Percentiles rank a stretch among this genome's conserved stretches.
These are phyloP conservation scores for Cheilosia soror DNA, from an alignment of 2,888 invertebrate genomes.

Conservation along the genomic window DNA sequence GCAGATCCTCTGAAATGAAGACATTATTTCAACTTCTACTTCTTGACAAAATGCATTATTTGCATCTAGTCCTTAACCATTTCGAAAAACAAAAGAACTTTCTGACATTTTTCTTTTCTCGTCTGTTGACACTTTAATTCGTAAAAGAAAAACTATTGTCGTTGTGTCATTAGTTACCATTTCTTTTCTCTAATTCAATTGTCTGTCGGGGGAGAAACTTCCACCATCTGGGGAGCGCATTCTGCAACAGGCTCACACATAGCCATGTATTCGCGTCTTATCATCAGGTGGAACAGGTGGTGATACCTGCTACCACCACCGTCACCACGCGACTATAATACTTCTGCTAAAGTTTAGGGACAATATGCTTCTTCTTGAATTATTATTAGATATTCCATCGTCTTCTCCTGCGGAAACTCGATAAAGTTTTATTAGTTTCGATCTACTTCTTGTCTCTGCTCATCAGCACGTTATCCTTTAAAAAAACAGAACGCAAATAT, in stretches of 20 bases:
- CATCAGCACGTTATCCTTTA: slow-evolving; percentile 69
- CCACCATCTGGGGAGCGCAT: slow-evolving; percentile 46
- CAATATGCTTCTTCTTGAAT: slow-evolving; percentile 61
- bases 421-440: slow-evolving; percentile 75
- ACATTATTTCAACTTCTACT: slow-evolving; percentile 33
- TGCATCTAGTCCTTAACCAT: slow-evolving; percentile 12
- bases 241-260: slow-evolving; percentile 51
- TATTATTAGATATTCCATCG: slow-evolving; percentile 69
- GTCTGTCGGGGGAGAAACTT: slow-evolving; percentile 31
- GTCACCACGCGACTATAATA: not conserved
- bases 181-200: slow-evolving; percentile 63
- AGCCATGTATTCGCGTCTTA: not conserved
- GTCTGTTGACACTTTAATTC: slow-evolving; percentile 64
- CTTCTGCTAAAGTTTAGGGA: slow-evolving; percentile 46
- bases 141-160: slow-evolving; percentile 63
- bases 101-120: slow-evolving; percentile 16
- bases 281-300: slow-evolving; percentile 46
- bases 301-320: slow-evolving; percentile 15
- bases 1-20: slow-evolving; percentile 30
- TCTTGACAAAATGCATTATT: slow-evolving; percentile 48
- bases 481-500: slow-evolving; percentile 17
- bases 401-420: slow-evolving; percentile 46
- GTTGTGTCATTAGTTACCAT: slow-evolving; percentile 68
- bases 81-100: slow-evolving; percentile 37
- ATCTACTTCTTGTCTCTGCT: slow-evolving; percentile 52